Evolutionary conservation across 2,113 vertebrate species (phyloP), one percentile per base, ranked within the genome.

Genomic region (Dolichallabes microphthalmus): DNA sequence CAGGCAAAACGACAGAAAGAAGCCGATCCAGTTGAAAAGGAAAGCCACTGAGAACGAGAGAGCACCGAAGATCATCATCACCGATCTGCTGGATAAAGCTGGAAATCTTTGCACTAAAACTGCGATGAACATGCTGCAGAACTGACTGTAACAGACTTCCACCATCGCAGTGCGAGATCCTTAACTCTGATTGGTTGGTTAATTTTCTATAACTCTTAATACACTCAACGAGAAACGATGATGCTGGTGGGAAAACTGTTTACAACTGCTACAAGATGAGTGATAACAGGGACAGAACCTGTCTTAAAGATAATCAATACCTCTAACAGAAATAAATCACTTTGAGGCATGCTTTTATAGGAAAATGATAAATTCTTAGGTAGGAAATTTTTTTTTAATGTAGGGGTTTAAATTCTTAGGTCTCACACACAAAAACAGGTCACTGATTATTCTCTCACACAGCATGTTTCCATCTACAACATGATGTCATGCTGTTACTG

Each of bases 21-120:
- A 99, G 30, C 98, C 98, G 87, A 99, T 99, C 98, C 98, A 99
- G 94, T 99, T 99, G 95, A 99, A 99, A 80, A 99, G 97, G 95
- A 99, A 99, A 87, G 98, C 97, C 98, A 99, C 98, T 99, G 92
- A 53, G 82, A 19, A 78, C 2, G 60, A 86, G 77, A 30, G 39
- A 77, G 5, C 27, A 0, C 27, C 82, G 4, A 22, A 45, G 20
- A 55, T n/a, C 30, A 85, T 60, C 19, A 85, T 60, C 19, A 30
- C 8, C 45, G 25, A 20, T 0, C 50, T 50, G 73, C 39, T 17
- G 64, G 75, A 25, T 60, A 17, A 15, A n/a, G 50, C 55, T 0
- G 13, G 12, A 10, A 30, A 52, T 17, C 60, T 11, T 45, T 45
- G 45, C 45, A 45, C 0, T 45, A 45, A 68, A 82, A 50, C 17